These are phyloP conservation scores for Geophilus truncorum DNA, from an alignment of 2,888 invertebrate species.

Conservation along the genomic window DNA sequence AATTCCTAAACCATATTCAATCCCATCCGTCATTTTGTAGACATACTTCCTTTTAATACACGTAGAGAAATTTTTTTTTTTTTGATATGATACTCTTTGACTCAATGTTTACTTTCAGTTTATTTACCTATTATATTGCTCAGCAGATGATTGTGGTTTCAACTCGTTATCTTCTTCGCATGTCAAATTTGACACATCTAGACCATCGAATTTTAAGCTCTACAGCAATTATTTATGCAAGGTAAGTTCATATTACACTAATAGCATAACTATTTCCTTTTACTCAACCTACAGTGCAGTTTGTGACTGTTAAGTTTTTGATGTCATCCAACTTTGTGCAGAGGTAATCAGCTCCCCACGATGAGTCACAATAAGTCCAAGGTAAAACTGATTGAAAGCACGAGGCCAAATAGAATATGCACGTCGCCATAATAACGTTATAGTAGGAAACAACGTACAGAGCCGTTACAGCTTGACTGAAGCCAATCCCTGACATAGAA, in stretches of 20 bases:
- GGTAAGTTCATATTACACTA: not conserved
- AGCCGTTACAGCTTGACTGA: slow-evolving; percentile 44
- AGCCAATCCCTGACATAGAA: slow-evolving; percentile 42
- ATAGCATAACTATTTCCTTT: not conserved
- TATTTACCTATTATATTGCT: not conserved
- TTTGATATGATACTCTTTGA: too few relatives aligned
- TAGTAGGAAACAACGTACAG: slow-evolving; percentile 45
- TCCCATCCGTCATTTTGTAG: slow-evolving; percentile 40
- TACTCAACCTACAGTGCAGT: not conserved
- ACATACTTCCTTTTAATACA: slow-evolving; percentile 38
- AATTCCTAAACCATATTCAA: slow-evolving; percentile 41
- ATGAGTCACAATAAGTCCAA: slow-evolving; percentile 42
- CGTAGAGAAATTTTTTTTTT: too few relatives aligned
- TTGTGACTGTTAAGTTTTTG: not conserved
- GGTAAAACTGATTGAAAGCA: slow-evolving; percentile 41
- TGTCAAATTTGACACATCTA: not conserved
- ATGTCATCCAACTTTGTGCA: not conserved
- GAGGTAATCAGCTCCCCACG: slow-evolving; percentile 41
- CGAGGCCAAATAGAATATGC: slow-evolving; percentile 45
- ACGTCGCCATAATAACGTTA: slow-evolving; percentile 45
- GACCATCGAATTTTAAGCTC: not conserved
- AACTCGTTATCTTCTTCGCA: not conserved
- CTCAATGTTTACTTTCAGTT: too few relatives aligned
- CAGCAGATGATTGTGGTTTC: not conserved
- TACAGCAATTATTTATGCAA: not conserved